phyloP scores from a whole-genome alignment of 1,140 invertebrate genomes.

The Eriocheir sinensis region DNA sequence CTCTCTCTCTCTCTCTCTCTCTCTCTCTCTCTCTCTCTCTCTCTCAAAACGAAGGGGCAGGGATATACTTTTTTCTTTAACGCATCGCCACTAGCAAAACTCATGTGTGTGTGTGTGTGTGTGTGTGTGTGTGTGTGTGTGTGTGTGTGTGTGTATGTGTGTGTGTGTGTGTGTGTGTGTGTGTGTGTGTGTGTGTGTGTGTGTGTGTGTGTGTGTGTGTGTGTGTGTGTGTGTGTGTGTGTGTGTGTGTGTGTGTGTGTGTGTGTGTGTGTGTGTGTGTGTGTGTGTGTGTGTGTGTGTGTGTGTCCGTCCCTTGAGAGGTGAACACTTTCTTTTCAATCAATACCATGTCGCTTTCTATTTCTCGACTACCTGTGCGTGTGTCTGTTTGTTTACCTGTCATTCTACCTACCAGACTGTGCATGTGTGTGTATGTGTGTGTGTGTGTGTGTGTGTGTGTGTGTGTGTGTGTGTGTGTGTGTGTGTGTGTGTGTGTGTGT shows the following conservation, averaged over 20 bases:
- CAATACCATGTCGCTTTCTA: background rate
- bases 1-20: background rate
- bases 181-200: too few species aligned
- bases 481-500: conserved; percentile 15
- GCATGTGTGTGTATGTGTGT: background rate
- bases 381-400: background rate
- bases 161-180: too few species aligned
- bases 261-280: conserved; percentile 14
- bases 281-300: conserved; percentile 21
- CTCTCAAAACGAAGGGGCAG: too few species aligned
- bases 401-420: too few species aligned
- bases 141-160: too few species aligned
- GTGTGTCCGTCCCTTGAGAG: background rate
- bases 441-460: background rate
- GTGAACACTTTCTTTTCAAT: background rate
- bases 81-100: too few species aligned
- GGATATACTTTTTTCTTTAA: too few species aligned
- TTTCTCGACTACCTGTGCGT: background rate
- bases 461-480: conserved; percentile 14
- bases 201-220: conserved; percentile 17
- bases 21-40: background rate
- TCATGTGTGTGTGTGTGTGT: too few species aligned
- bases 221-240: conserved; percentile 14
- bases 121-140: too few species aligned
- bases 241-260: conserved; percentile 14